Evolutionary conservation across 2,888 invertebrate genomes (phyloP).

Genomic region (Watsonalla binaria): DNA sequence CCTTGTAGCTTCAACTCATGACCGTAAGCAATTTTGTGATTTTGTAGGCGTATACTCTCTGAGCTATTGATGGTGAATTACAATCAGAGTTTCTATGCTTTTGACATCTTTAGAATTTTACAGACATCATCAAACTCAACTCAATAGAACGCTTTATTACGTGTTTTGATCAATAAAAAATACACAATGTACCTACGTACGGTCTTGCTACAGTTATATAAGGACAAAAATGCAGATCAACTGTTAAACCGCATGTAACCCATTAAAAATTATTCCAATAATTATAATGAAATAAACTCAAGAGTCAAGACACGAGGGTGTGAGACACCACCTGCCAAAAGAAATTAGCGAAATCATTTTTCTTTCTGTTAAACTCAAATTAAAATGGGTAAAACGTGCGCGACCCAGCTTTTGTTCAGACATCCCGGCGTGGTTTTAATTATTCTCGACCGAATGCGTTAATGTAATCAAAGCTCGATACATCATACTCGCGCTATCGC

Average conservation of each 20-base stretch:
- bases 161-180: no score
- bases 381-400: slow-evolving; percentile 13
- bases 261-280: no score
- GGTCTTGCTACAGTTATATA: no score
- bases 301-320: background rate
- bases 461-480: slow-evolving; percentile 78
- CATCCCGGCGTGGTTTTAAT: slow-evolving; percentile 72
- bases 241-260: no score
- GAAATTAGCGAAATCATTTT: slow-evolving; percentile 36
- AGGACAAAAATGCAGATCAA: no score
- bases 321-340: slow-evolving; percentile 8
- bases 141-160: no score
- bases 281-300: background rate
- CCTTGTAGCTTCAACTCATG: slow-evolving; percentile 6
- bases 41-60: background rate
- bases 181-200: no score
- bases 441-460: slow-evolving; percentile 64
- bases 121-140: no score
- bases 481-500: slow-evolving; percentile 74
- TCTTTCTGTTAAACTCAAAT: slow-evolving; percentile 25
- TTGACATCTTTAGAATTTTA: no score
- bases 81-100: background rate
- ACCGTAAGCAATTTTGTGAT: background rate
- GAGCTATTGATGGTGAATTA: background rate
- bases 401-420: slow-evolving; percentile 38